phyloP scores from a whole-genome alignment of 2,797 vertebrate species.

The Melanitta fusca region DNA sequence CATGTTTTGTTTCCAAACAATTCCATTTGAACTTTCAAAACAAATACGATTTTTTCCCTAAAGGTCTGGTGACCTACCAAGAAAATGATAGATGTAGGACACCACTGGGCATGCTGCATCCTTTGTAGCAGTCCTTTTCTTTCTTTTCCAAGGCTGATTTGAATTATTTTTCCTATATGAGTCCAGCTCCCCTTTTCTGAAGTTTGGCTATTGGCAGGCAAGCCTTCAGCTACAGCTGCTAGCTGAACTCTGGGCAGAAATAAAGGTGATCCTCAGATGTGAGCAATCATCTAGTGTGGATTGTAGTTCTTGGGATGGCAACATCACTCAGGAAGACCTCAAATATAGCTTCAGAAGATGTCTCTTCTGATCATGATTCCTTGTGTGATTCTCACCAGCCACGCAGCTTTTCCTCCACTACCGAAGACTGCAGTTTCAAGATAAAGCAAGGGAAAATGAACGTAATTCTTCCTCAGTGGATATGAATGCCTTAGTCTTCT shows the following conservation, averaged over 20 bases:
- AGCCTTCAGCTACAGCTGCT: not conserved
- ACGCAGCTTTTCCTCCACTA: not conserved
- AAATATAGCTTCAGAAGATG: not conserved
- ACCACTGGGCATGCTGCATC: not conserved
- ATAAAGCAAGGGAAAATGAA: not conserved
- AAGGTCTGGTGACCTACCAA: not conserved
- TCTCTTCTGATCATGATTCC: not conserved
- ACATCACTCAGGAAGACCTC: not conserved
- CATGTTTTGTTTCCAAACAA: not conserved
- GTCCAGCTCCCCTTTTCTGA: not conserved
- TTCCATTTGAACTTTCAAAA: not conserved
- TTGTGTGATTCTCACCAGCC: not conserved
- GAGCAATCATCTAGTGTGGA: not conserved
- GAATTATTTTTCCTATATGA: not conserved
- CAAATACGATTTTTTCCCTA: too few relatives aligned
- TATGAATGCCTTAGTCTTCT: not conserved
- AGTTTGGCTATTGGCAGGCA: not conserved
- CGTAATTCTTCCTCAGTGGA: not conserved
- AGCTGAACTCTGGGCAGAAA: not conserved
- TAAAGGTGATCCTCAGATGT: not conserved
- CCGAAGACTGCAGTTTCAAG: not conserved
- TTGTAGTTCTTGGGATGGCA: not conserved
- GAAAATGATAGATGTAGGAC: not conserved
- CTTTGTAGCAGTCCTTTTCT: not conserved
- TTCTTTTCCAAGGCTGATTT: not conserved